These are phyloP conservation scores for Neoarius graeffei DNA, from an alignment of 2,113 vertebrate species.

Conservation along the genomic window DNA sequence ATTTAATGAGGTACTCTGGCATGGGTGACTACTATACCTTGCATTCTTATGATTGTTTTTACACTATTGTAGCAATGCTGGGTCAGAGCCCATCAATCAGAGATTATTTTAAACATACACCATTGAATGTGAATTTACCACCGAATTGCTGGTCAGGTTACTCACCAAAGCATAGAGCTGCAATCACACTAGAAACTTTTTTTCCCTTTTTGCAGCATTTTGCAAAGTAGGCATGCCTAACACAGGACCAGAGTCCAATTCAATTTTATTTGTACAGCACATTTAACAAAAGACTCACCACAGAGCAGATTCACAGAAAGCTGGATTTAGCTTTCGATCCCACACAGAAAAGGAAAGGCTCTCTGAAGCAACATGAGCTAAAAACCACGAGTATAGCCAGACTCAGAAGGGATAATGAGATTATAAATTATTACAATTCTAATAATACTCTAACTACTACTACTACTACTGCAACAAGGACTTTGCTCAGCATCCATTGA, in stretches of 20 bases:
- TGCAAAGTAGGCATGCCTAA: neutral
- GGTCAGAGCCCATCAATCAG: slow-evolving; percentile 22
- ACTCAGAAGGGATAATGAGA: neutral
- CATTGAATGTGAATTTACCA: neutral
- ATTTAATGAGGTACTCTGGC: slow-evolving; percentile 18
- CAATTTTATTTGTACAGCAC: neutral
- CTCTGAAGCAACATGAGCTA: neutral
- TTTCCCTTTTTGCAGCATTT: neutral
- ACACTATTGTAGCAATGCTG: neutral
- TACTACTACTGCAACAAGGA: too few relatives aligned
- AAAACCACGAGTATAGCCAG: neutral
- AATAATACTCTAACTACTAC: neutral
- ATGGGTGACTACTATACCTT: neutral
- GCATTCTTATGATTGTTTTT: neutral
- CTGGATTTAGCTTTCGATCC: neutral
- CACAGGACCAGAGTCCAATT: neutral
- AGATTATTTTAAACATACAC: neutral
- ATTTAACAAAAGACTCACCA: neutral
- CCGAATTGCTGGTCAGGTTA: neutral
- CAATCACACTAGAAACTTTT: neutral
- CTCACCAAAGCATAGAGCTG: neutral
- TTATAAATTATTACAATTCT: neutral
- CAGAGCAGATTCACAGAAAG: neutral
- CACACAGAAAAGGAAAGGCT: neutral
- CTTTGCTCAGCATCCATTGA: too few relatives aligned